phyloP scores from a whole-genome alignment of 2,113 vertebrate genomes.

The Gopherus evgoodei region DNA sequence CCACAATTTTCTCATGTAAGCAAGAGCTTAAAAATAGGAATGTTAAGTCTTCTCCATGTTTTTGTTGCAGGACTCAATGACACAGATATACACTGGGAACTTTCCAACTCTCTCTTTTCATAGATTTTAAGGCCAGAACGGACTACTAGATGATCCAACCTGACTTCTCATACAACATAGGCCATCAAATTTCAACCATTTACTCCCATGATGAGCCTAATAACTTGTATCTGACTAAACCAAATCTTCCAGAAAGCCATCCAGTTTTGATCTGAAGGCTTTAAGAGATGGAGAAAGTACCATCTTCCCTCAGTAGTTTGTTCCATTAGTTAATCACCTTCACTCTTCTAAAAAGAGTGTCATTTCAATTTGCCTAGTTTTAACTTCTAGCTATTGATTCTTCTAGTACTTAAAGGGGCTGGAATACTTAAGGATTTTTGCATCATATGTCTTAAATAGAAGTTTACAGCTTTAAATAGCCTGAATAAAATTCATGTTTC shows the following conservation, averaged over 20 bases:
- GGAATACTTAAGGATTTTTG: background rate
- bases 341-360: background rate
- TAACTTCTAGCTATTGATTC: background rate
- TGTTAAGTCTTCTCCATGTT: accelerated
- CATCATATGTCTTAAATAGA: background rate
- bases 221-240: background rate
- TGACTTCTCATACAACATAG: background rate
- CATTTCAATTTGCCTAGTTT: background rate
- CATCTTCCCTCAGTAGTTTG: background rate
- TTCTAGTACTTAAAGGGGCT: background rate
- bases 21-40: background rate
- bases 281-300: background rate
- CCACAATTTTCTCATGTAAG: background rate
- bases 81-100: background rate
- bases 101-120: background rate
- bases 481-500: background rate
- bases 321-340: background rate
- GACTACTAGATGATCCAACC: background rate
- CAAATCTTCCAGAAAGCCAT: background rate
- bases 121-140: background rate
- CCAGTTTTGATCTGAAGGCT: background rate
- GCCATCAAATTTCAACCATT: background rate
- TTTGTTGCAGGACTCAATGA: background rate
- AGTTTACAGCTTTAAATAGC: background rate
- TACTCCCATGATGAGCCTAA: background rate